These are phyloP conservation scores for Netelia inedita DNA, from an alignment of 2,888 invertebrate species.

Conservation along the genomic window DNA sequence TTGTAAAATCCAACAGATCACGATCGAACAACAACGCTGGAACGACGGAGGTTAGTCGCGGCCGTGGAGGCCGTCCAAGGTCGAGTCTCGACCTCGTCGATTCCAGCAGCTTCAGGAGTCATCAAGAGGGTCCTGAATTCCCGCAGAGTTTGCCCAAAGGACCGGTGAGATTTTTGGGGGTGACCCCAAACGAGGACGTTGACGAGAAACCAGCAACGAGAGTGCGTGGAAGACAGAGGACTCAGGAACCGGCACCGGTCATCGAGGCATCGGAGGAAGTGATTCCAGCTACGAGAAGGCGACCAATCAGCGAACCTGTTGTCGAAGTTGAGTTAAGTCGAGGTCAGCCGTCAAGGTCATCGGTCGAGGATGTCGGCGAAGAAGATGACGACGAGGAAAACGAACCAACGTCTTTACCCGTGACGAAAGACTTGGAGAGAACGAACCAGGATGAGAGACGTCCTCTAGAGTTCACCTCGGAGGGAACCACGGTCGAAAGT, in stretches of 20 bases:
- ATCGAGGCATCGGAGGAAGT: constrained; percentile 76
- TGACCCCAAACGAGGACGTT: constrained; percentile 86
- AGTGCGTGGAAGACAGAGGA: constrained; percentile 76
- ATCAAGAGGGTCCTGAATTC: constrained; percentile 87
- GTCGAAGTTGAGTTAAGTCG: constrained; percentile 79
- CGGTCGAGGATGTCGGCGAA: constrained; percentile 54
- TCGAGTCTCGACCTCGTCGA: constrained; percentile 93
- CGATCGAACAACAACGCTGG: constrained; percentile 83
- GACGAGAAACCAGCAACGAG: constrained; percentile 79
- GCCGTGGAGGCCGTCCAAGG: constrained; percentile 85
- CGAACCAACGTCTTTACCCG: constrained; percentile 64
- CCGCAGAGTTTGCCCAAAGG: constrained; percentile 86
- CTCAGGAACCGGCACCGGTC: constrained; percentile 79
- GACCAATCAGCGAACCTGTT: constrained; percentile 85
- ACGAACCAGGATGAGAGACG: constrained; percentile 43
- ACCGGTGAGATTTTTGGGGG: constrained; percentile 87
- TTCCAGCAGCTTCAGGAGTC: constrained; percentile 93
- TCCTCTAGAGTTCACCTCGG: constrained; percentile 56
- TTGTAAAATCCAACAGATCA: constrained; percentile 75
- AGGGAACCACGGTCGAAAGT: constrained; percentile 82
- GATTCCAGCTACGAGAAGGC: constrained; percentile 83
- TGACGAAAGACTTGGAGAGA: constrained; percentile 59
- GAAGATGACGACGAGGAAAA: constrained; percentile 65
- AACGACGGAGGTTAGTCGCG: constrained; percentile 81
- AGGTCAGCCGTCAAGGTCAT: constrained; percentile 75